phyloP scores from a whole-genome alignment of 2,113 vertebrate genomes.

The Podocnemis expansa region DNA sequence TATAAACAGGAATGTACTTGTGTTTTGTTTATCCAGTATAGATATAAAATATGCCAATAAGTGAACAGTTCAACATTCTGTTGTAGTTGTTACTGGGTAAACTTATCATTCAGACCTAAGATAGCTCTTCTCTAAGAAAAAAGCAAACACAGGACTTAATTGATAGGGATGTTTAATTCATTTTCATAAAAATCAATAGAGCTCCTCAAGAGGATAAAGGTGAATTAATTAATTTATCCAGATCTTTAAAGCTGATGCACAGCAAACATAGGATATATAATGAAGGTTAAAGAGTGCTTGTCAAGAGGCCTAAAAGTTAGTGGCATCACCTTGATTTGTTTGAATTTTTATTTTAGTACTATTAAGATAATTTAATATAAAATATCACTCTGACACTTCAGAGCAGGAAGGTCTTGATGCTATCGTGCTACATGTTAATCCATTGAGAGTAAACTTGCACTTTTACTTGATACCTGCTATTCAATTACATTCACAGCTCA shows the following conservation, averaged over 20 bases:
- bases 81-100: constrained; percentile 47
- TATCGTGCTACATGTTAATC: not conserved
- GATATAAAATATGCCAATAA: constrained; percentile 30
- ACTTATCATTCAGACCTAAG: constrained; percentile 59
- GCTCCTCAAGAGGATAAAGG: constrained; percentile 64
- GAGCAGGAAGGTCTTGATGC: not conserved
- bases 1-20: constrained; percentile 67
- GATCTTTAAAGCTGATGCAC: constrained; percentile 62
- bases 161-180: constrained; percentile 70
- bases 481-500: not conserved
- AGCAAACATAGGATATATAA: constrained; percentile 28
- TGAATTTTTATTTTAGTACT: constrained; percentile 50
- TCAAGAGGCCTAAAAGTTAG: constrained; percentile 47
- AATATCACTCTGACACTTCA: not conserved
- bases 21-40: constrained; percentile 62
- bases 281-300: constrained; percentile 64
- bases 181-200: constrained; percentile 74
- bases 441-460: not conserved
- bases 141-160: constrained; percentile 56
- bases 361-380: constrained; percentile 20
- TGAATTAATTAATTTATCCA: constrained; percentile 72
- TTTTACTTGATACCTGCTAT: not conserved
- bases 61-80: constrained; percentile 29
- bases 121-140: constrained; percentile 15
- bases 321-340: constrained; percentile 46